Base-by-base conservation (phyloP, 2,797 vertebrate genomes). In the Champsocephalus esox region DNA sequence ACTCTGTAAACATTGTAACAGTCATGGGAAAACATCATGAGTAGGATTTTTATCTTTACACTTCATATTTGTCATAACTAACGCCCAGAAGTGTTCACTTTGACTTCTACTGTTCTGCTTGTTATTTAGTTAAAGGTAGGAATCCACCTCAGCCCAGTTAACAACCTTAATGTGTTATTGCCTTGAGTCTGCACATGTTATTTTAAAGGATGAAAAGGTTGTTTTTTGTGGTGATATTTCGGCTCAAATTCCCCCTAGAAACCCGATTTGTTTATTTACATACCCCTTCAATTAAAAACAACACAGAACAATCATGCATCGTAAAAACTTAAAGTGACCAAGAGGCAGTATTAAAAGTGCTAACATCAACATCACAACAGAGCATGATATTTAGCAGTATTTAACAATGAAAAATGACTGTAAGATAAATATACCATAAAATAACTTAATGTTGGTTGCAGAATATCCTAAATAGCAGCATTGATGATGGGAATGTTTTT, bases 31-130 rank as follows among this genome's bases (percentile, higher is more conserved):
- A 73, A 73, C 62, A 66, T 19, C 17, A 14, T 1, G 3, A 62
- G 52, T 43, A 62, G 32, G 17, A 3, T 66, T 66, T 66, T 73
- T 38, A 73, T 68, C 38, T 50, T 45, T 9, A 32, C 1, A 0
- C n/a, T 16, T 44, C 24, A 9, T 34, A 66, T 68, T 68, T 61
- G 17, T 46, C 43, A 68, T 46, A 52, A 58, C 45, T 51, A 45
- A 75, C 3, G 3, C 41, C 38, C 44, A 46, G 57, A 52, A 72
- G 63, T 63, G 43, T 21, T 45, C n/a, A 52, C 54, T 45, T 32
- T 49, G 11, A 64, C 45, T 64, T 28, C 5, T 44, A 10, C 45
- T 17, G 8, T 43, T 41, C 21, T 1, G 0, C 32, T 66, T 43
- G 4, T 49, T 59, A 13, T 52, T 50, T 54, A 34, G 24, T 73